These are phyloP conservation scores for Indicator indicator DNA, from an alignment of 2,113 vertebrate genomes.

Conservation along the genomic window DNA sequence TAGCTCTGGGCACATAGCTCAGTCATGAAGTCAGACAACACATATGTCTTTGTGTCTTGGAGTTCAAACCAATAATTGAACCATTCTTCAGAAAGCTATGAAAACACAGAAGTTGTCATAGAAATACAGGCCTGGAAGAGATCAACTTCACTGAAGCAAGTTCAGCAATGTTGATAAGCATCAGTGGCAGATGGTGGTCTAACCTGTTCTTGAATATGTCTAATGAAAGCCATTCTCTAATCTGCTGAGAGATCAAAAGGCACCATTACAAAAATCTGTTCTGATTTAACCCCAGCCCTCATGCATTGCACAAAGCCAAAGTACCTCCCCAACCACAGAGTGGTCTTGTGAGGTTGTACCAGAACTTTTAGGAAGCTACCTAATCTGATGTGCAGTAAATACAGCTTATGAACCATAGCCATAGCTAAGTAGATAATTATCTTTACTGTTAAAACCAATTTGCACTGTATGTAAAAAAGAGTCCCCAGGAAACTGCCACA, in stretches of 20 bases:
- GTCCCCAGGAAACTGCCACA: neutral
- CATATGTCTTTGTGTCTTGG: neutral
- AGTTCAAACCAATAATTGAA: neutral
- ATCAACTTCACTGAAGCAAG: neutral
- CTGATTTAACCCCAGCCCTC: constrained; percentile 10
- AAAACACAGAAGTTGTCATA: neutral
- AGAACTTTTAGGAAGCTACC: neutral
- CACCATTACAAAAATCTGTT: neutral
- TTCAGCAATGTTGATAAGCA: neutral
- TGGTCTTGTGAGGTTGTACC: neutral
- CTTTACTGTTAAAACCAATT: neutral
- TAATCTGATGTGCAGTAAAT: neutral
- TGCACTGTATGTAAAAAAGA: neutral
- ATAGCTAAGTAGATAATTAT: neutral
- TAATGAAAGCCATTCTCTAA: constrained; percentile 38
- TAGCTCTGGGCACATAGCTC: neutral
- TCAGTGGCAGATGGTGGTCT: constrained; percentile 31
- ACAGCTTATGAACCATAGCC: neutral
- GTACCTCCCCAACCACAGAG: neutral
- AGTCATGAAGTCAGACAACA: neutral
- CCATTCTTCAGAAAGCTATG: neutral
- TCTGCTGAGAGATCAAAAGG: constrained; percentile 28
- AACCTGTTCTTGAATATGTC: constrained; percentile 23
- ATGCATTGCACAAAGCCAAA: neutral
- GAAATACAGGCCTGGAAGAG: constrained; percentile 21